A percentile compares a stretch with the other conserved stretches of the same genome.
Evolutionary conservation across 2,888 invertebrate genomes (phyloP).

Genomic region (Scelioninae gen. 1): DNA sequence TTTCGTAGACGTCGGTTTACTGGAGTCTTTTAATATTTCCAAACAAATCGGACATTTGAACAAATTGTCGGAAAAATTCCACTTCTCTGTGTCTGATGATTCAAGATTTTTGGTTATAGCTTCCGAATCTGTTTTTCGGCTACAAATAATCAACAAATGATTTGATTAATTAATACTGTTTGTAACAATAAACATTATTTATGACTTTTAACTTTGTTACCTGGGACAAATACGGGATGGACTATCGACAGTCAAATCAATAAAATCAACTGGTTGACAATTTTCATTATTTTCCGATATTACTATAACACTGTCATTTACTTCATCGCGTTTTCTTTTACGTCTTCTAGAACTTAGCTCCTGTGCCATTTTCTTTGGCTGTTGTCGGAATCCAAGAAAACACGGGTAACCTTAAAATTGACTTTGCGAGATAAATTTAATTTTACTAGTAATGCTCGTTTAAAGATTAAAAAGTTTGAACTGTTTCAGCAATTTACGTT

Average conservation of each 20-base stretch:
- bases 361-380: too few species aligned
- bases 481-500: too few species aligned
- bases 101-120: neutral
- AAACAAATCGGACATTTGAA: conserved; percentile 43
- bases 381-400: too few species aligned
- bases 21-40: conserved; percentile 8
- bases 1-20: conserved; percentile 21
- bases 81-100: too few species aligned
- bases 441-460: too few species aligned
- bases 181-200: too few species aligned
- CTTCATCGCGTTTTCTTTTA: neutral
- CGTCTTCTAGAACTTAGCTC: too few species aligned
- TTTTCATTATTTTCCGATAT: conserved; percentile 19
- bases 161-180: too few species aligned
- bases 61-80: too few species aligned
- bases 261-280: conserved; percentile 10
- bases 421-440: too few species aligned
- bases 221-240: conserved; percentile 1
- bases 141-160: neutral
- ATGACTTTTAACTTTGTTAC: neutral
- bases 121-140: neutral
- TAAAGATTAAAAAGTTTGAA: too few species aligned
- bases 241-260: conserved; percentile 30
- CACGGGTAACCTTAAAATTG: too few species aligned
- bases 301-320: neutral